Evolutionary conservation across 37 sponge, comb jelly and placozoan genomes (phyloP).

Genomic region (Dysidea cf. avara): DNA sequence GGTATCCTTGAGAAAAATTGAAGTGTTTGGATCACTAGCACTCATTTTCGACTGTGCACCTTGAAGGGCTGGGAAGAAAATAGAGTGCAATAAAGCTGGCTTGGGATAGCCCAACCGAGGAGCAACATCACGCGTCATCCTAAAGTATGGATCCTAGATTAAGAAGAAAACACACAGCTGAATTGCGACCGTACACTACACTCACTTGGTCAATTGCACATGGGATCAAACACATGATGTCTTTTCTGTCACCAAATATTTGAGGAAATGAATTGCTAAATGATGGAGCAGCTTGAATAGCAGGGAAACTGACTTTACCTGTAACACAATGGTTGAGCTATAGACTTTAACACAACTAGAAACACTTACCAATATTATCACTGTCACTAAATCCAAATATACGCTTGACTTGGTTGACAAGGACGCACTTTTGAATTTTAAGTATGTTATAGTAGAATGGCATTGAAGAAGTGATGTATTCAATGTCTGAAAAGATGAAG

Average conservation of each 20-base stretch:
- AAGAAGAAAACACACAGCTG: not conserved
- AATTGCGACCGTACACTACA: not conserved
- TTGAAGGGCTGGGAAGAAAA: slow-evolving; percentile 98
- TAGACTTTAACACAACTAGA: not conserved
- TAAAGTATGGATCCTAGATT: slow-evolving; percentile 98
- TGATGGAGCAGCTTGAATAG: slow-evolving; percentile 95
- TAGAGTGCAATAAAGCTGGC: slow-evolving; percentile 95
- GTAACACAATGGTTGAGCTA: not conserved
- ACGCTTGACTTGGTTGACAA: slow-evolving; percentile 92
- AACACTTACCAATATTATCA: slow-evolving; percentile 80
- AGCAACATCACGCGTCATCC: slow-evolving; percentile 99
- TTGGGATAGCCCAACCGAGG: slow-evolving; percentile 93
- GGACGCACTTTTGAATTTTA: slow-evolving; percentile 92
- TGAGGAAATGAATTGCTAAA: slow-evolving; percentile 94
- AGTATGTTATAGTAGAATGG: slow-evolving; percentile 80
- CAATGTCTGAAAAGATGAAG: slow-evolving; percentile 97
- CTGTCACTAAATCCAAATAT: slow-evolving; percentile 96
- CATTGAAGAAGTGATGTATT: slow-evolving; percentile 81
- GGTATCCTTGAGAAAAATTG: slow-evolving; percentile 93
- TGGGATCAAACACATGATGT: slow-evolving; percentile 93
- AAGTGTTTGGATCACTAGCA: slow-evolving; percentile 90
- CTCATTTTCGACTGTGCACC: slow-evolving; percentile 98
- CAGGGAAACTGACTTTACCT: slow-evolving; percentile 94
- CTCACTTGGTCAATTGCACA: slow-evolving; percentile 99
- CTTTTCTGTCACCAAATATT: slow-evolving; percentile 89